Evolutionary conservation across 2,113 vertebrate genomes (phyloP).

Genomic region (Charina bottae): DNA sequence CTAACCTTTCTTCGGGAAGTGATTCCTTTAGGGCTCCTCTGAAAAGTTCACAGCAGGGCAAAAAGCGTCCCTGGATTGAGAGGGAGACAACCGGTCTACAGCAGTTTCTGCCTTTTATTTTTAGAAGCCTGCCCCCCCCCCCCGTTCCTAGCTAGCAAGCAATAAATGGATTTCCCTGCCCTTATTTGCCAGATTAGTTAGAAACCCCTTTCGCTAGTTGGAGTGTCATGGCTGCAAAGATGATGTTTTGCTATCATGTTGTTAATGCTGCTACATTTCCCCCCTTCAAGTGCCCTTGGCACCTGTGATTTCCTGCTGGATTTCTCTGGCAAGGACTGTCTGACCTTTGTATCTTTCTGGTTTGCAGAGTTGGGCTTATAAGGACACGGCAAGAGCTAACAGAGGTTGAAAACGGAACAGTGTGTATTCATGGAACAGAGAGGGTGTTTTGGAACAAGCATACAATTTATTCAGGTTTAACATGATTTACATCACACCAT

Average conservation of each 20-base stretch:
- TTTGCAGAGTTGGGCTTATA: background rate
- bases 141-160: background rate
- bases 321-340: background rate
- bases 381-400: too few relatives aligned
- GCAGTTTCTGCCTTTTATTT: background rate
- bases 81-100: background rate
- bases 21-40: slow-evolving; percentile 49
- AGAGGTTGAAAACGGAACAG: background rate
- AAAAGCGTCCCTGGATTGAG: background rate
- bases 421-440: too few relatives aligned
- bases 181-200: background rate
- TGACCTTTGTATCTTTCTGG: background rate
- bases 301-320: background rate
- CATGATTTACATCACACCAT: background rate
- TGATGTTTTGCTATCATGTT: background rate
- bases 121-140: background rate
- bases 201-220: background rate
- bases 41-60: slow-evolving; percentile 30
- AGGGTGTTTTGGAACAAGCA: background rate
- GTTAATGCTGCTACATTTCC: background rate
- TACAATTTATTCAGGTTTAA: background rate
- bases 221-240: background rate
- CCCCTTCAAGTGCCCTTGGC: background rate
- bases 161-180: background rate
- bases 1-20: slow-evolving; percentile 51